Evolutionary conservation across 2,888 invertebrate species (phyloP), one percentile per base, ranked within the genome.

Genomic region (Athalia rosae): DNA sequence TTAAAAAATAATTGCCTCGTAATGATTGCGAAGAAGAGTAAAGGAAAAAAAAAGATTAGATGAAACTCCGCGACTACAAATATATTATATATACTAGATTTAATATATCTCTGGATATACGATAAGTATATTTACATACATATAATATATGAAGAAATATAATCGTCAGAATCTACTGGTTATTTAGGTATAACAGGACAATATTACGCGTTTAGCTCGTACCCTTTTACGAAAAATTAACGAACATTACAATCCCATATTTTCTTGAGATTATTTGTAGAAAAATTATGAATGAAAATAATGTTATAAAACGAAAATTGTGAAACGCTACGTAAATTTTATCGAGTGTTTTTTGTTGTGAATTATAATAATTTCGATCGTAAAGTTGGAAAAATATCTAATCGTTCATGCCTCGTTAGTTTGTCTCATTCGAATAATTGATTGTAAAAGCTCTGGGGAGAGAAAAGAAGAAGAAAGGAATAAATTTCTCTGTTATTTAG

Each of bases 121-220:
- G 67, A 13, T 67, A 50, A 67, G 13, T 61, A 69, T 61, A 48
- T 69, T 71, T 66, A 43, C 50, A n/a, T 78, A 78, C 71, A 79
- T 76, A 79, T 56, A 43, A 50, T 43, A 71, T 45, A n/a, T 13
- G 28, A 48, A 48, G 47, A n/a, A 61, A 11, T 59, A 74, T 61
- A 47, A 66, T 74, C 15, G 28, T 79, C 79, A 81, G 83, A 84
- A 85, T 83, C 84, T 85, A 85, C 82, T 83, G 84, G 84, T 83
- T 82, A 83, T 82, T 71, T 83, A 80, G 84, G 81, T 80, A 82
- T 85, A 86, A 87, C 86, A 84, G 84, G 86, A 87, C 86, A 87
- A 87, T 87, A 87, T 87, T 84, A 84, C 80, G 81, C 83, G 79
- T 81, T 84, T 82, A 83, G 61, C 63, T 61, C 45, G 61, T 74